Evolutionary conservation across 2,797 vertebrate species (phyloP), one percentile per base, ranked within the genome.

Genomic region (Lacerta agilis): DNA sequence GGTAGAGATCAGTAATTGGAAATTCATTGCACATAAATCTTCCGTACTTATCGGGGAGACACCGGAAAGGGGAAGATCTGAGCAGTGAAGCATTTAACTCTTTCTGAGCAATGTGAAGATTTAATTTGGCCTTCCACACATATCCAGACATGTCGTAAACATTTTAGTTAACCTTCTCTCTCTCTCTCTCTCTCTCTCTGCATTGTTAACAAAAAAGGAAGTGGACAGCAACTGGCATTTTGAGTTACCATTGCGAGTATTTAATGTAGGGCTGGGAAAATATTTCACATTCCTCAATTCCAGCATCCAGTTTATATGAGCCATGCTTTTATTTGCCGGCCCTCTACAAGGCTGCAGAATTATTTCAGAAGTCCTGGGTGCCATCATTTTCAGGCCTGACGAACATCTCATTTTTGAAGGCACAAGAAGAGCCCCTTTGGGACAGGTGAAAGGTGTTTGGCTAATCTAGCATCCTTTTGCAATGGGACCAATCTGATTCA

Each of bases 11-110:
- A 95, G 95, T 97, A 97, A 97, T 96, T 97, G 95, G 94, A 97
- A 97, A 97, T 97, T 96, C 96, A 96, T 96, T 95, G 95, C 95
- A 96, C 95, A 96, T 97, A 97, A 97, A 97, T 97, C 96, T 97
- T 96, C 82, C 82, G 92, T 97, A 95, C 95, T 97, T 97, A 96
- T 95, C 72, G 72, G 94, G 49, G 86, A 95, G 94, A 96, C 94
- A 92, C 43, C 79, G 94, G 90, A 95, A 90, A 93, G 92, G 85
- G 93, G 91, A 91, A 86, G 94, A 95, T 95, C 89, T 90, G 94
- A 96, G 93, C 84, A 87, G 81, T 90, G 88, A 92, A 94, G 88
- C 38, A 33, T 85, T 97, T 97, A 96, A 96, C 96, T 95, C 94
- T 95, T 97, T 96, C 94, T 93, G 92, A 88, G 76, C 72, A 75